Conservation (phyloP, 2,797 vertebrate species). For the Sorex maritimensis region DNA sequence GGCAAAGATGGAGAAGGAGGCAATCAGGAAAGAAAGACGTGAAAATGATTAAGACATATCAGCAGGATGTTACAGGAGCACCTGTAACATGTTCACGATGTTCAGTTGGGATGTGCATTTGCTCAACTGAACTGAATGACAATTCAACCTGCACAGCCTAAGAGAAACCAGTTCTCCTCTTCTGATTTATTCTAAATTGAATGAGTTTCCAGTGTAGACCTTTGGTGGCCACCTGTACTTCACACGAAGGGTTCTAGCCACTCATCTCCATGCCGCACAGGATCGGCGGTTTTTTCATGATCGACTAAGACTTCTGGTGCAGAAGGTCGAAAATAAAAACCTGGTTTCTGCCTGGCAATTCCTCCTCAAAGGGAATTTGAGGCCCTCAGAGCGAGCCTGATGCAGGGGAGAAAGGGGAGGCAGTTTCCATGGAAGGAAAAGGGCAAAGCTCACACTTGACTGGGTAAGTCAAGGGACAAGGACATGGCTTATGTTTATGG, state of each 20-base stretch:
- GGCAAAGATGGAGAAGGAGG: background rate
- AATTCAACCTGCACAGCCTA: background rate
- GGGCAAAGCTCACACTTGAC: background rate
- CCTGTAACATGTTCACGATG: background rate
- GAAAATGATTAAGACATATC: background rate
- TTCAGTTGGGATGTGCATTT: background rate
- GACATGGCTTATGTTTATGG: background rate
- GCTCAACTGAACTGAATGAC: background rate
- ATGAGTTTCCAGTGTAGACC: constrained; percentile 24
- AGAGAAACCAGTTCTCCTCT: constrained; percentile 19
- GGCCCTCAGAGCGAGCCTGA: constrained; percentile 57
- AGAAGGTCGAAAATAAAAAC: constrained; percentile 48
- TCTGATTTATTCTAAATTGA: background rate
- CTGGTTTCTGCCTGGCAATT: background rate
- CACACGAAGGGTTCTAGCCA: constrained; percentile 36
- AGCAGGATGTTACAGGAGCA: background rate
- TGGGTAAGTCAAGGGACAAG: background rate
- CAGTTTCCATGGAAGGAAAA: constrained; percentile 42
- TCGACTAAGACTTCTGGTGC: background rate
- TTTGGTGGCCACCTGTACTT: constrained; percentile 3
- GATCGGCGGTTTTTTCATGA: constrained; percentile 40
- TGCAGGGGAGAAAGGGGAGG: constrained; percentile 25
- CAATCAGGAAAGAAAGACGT: background rate
- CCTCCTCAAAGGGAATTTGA: constrained; percentile 56
- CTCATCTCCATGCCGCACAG: background rate